Evolutionary conservation across 2,888 invertebrate species (phyloP), one percentile per base, ranked within the genome.

Genomic region (Drosophila birchii): DNA sequence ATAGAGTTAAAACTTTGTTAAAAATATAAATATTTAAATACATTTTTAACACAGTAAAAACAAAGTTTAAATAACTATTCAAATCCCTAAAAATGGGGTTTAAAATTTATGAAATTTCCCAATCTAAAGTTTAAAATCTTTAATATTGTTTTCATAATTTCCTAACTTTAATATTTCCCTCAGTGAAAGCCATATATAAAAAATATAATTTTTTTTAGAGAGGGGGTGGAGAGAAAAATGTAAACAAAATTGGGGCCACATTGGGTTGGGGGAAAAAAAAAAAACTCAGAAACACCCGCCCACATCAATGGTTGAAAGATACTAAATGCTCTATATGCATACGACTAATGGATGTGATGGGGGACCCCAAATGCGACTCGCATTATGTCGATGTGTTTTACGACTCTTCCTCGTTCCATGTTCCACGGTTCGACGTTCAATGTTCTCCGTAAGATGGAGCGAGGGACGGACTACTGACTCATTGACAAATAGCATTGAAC

Each of bases 401-500:
- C 58, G 67, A 71, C 71, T 68, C 47, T 70, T 68, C 58, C 41
- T 49, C 64, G 41, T 45, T 63, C 45, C 5, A 32, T 44, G 67
- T 61, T 12, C 29, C 8, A 29, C 32, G 14, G 20, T 44, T 16
- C 18, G 14, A n/a, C 23, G 23, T 44, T 44, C 44, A 44, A 14
- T 44, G 44, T 41, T 41, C 39, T 41, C n/a, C 39, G n/a, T 39
- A 39, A 39, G 51, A 43, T 41, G 44, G 8, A 18, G 14, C 20
- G 43, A 43, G 14, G 44, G 34, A 39, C 34, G 26, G 43, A 69
- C 59, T 45, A 66, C 68, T 82, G 86, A 88, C 85, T 84, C 83
- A 84, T 84, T 84, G 83, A 84, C 89, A 84, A 84, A 88, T 79
- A 88, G 77, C 83, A 84, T 87, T 84, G 83, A 86, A 84, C 85